Evolutionary conservation across 2,113 vertebrate genomes (phyloP).

Genomic region (Mirza zaza): DNA sequence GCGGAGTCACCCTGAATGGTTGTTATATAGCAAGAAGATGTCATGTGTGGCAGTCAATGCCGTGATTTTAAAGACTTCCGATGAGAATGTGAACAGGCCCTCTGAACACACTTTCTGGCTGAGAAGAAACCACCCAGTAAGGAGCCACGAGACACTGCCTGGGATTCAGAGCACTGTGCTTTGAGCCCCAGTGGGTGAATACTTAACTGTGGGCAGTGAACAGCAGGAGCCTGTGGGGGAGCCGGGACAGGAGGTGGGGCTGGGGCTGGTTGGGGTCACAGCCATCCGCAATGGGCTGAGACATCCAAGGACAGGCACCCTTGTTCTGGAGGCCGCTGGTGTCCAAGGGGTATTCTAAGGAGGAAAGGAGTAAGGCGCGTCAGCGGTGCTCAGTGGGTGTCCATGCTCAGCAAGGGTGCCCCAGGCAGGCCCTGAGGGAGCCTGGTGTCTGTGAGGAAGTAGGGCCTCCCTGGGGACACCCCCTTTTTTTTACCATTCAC

Average conservation of each 20-base stretch:
- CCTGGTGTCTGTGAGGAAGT: neutral
- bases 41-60: neutral
- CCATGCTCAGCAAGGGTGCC: neutral
- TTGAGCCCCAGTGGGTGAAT: fast-evolving
- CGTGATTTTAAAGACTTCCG: neutral
- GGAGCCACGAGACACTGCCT: neutral
- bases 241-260: too few species aligned
- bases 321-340: neutral
- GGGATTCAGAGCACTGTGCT: neutral
- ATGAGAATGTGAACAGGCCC: neutral
- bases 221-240: neutral
- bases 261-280: neutral
- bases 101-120: neutral
- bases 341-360: neutral
- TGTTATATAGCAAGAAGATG: neutral
- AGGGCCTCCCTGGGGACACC: neutral
- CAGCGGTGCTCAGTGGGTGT: neutral
- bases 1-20: neutral
- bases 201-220: neutral
- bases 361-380: too few species aligned
- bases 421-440: neutral
- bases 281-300: neutral
- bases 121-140: neutral
- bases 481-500: neutral
- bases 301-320: neutral